These are phyloP conservation scores for Tautogolabrus adspersus DNA, from an alignment of 2,113 vertebrate genomes.

Conservation along the genomic window DNA sequence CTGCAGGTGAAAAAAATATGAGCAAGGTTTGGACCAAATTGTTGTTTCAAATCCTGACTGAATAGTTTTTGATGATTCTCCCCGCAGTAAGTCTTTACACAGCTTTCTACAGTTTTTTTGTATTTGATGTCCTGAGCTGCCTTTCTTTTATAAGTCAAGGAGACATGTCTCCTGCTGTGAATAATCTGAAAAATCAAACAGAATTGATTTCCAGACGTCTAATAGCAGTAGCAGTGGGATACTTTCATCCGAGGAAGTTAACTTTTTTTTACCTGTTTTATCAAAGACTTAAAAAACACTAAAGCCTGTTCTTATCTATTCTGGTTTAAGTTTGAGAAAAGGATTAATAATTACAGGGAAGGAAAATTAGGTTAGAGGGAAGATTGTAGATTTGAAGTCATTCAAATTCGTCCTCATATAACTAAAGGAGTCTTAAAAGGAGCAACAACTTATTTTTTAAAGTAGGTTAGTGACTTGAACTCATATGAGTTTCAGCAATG, in stretches of 20 bases:
- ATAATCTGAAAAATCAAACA: conserved; percentile 13
- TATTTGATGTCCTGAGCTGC: conserved; percentile 6
- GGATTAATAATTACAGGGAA: conserved; percentile 17
- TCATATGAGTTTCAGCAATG: no score
- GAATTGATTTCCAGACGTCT: not conserved
- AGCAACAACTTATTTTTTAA: not conserved
- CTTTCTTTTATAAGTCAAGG: not conserved
- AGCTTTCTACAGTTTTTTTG: not conserved
- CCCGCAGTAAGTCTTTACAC: not conserved
- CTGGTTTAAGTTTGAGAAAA: conserved; percentile 13
- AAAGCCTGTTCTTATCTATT: conserved; percentile 11
- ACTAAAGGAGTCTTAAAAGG: not conserved
- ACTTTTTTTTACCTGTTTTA: not conserved
- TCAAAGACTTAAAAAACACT: not conserved
- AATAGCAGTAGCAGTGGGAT: conserved; percentile 3
- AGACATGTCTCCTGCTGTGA: not conserved
- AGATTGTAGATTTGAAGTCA: conserved; percentile 33
- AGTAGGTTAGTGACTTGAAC: not conserved
- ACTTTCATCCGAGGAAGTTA: conserved; percentile 27
- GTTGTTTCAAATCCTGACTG: not conserved
- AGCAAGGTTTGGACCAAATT: not conserved
- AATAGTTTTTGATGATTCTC: not conserved
- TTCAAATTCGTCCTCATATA: conserved; percentile 16
- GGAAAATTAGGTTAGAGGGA: not conserved
- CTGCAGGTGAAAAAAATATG: not conserved